phyloP scores from a whole-genome alignment of 2,113 vertebrate genomes.

The Aptenodytes patagonicus region DNA sequence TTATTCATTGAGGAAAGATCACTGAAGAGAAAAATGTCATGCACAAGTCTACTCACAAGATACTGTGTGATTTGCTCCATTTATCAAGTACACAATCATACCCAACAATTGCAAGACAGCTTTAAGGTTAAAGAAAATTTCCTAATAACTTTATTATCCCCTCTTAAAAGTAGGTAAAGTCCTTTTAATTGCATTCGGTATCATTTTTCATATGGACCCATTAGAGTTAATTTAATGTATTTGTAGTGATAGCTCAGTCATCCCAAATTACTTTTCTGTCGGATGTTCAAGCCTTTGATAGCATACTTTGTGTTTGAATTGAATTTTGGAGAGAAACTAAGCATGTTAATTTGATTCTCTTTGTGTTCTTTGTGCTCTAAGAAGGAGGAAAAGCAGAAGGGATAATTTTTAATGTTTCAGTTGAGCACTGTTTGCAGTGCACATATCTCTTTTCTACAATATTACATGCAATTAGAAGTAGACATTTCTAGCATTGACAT shows the following conservation, averaged over 20 bases:
- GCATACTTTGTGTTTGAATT: conserved; percentile 79
- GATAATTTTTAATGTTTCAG: conserved; percentile 32
- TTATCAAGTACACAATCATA: conserved; percentile 15
- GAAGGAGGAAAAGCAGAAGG: conserved; percentile 28
- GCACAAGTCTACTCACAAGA: background rate
- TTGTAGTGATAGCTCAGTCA: conserved; percentile 76
- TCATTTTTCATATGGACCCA: conserved; percentile 60
- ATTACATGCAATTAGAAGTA: conserved; percentile 26
- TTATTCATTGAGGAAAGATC: background rate
- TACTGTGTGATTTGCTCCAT: background rate
- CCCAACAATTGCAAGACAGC: conserved; percentile 29
- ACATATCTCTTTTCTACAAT: background rate
- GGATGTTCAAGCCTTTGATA: conserved; percentile 77
- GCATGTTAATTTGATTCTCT: conserved; percentile 74
- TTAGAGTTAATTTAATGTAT: conserved; percentile 75
- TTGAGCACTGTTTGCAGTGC: conserved; percentile 20
- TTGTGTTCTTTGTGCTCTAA: conserved; percentile 36
- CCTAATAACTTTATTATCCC: conserved; percentile 70
- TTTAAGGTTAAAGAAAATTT: conserved; percentile 59
- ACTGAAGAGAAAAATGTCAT: background rate
- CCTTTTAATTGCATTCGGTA: conserved; percentile 62
- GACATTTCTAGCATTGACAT: background rate
- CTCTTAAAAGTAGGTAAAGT: conserved; percentile 65
- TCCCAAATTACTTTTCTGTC: conserved; percentile 75
- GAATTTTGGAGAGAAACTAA: conserved; percentile 72